Evolutionary conservation across 2,888 invertebrate species (phyloP).

Genomic region (Plagodis pulveraria): DNA sequence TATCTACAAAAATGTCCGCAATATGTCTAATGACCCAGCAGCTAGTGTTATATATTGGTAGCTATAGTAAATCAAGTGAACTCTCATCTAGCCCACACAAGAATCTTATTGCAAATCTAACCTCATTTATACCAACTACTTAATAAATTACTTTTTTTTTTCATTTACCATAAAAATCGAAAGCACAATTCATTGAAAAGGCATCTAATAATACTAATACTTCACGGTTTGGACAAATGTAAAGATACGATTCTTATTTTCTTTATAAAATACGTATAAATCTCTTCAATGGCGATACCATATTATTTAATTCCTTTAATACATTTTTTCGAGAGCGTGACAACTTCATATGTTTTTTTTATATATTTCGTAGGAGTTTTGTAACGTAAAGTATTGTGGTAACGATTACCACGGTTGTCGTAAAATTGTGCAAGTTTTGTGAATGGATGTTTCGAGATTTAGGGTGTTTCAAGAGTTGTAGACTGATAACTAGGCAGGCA

Average conservation of each 20-base stretch:
- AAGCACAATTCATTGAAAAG: constrained; percentile 34
- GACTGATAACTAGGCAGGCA: no score
- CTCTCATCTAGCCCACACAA: no score
- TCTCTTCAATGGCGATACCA: constrained; percentile 30
- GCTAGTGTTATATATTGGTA: no score
- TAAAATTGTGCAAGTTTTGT: constrained; percentile 54
- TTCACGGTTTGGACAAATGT: constrained; percentile 37
- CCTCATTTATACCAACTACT: no score
- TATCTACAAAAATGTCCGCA: no score
- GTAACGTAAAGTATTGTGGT: constrained; percentile 55
- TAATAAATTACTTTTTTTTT: constrained; percentile 1
- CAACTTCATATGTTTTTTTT: constrained; percentile 40
- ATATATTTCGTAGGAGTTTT: constrained; percentile 35
- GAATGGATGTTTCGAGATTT: constrained; percentile 48
- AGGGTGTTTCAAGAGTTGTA: constrained; percentile 28
- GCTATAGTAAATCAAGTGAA: no score
- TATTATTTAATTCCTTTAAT: constrained; percentile 25
- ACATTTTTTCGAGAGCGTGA: constrained; percentile 36
- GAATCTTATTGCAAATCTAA: no score
- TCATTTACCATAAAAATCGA: constrained; percentile 27
- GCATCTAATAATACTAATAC: constrained; percentile 27
- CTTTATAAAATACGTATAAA: constrained; percentile 46
- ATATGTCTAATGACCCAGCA: no score
- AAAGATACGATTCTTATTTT: constrained; percentile 38
- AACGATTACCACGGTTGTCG: constrained; percentile 77